Percentiles rank a stretch among this genome's conserved stretches.
These are phyloP conservation scores for Megalops cyprinoides DNA, from an alignment of 2,797 vertebrate species.

Conservation along the genomic window DNA sequence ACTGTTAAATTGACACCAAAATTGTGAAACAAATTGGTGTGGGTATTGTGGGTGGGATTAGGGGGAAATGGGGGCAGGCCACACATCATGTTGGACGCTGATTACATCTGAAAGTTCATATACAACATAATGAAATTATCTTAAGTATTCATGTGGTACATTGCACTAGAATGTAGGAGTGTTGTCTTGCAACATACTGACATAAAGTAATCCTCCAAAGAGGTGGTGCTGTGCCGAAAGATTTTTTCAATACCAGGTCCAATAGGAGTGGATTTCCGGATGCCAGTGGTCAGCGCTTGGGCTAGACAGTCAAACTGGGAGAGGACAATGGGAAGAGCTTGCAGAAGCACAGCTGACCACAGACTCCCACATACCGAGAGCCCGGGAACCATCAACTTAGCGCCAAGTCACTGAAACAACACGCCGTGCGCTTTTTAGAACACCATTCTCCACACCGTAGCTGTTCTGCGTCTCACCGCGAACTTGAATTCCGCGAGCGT, in stretches of 20 bases:
- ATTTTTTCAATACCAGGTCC: neutral
- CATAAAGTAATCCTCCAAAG: too few relatives aligned
- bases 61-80: too few relatives aligned
- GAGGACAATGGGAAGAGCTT: conserved; percentile 15
- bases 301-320: neutral
- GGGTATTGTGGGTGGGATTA: too few relatives aligned
- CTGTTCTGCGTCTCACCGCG: neutral
- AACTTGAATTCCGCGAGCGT: too few relatives aligned
- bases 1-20: neutral
- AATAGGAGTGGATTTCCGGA: conserved; percentile 3
- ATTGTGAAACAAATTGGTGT: neutral
- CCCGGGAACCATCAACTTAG: neutral
- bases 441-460: too few relatives aligned
- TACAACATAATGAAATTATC: too few relatives aligned
- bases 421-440: neutral
- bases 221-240: too few relatives aligned
- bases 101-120: too few relatives aligned
- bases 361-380: neutral
- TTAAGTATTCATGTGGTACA: too few relatives aligned
- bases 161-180: too few relatives aligned
- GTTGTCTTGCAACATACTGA: too few relatives aligned
- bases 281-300: neutral
- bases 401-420: neutral
- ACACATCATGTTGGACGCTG: too few relatives aligned
- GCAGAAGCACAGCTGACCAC: neutral